Evolutionary conservation across 2,888 invertebrate species (phyloP), one percentile per base, ranked within the genome.

Genomic region (Phaonia tiefii): DNA sequence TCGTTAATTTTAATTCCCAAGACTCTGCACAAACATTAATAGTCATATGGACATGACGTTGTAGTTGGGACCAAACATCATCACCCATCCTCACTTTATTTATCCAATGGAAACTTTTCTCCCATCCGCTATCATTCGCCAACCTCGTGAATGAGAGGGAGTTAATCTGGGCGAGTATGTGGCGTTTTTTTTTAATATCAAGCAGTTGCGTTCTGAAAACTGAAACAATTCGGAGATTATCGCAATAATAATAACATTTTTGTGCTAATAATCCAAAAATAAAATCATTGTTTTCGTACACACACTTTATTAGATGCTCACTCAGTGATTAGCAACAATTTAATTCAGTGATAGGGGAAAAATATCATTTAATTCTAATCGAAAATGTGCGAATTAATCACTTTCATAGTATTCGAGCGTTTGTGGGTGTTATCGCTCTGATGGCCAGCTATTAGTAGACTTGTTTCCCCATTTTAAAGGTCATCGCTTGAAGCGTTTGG

Each of bases 1-100:
- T 54, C 54, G 54, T 54, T 54, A 25, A 3, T 54, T 54, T 54
- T 22, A 54, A 54, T 54, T 54, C 54, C 25, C 54, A 54, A 22
- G 54, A 22, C 13, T 25, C 13, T 2, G 13, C 2, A 54, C 54
- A 22, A 5, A 15, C 25, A 25, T 25, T 2, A 11, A 31, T 31
- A 5, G 8, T 5, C 31, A 31, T 31, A 8, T 25, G 25, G 8
- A 22, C 13, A 54, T 25, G 54, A 54, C 25, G 25, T 54, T 54
- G 54, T 54, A 54, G 25, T 54, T 22, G 54, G 25, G 54, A 54
- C 49, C n/a, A n/a, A n/a, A 31, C 4, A 31, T 31, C 31, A 31
- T 31, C n/a, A n/a, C n/a, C n/a, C 10, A 8, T 49, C 49, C 10
- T 20, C 49, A 49, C 15, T 20, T 20, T 20, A 49, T 20, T 49